Base-by-base conservation (phyloP, 53 echinoderm and acorn worm species). In the Paelopatides confundens region DNA sequence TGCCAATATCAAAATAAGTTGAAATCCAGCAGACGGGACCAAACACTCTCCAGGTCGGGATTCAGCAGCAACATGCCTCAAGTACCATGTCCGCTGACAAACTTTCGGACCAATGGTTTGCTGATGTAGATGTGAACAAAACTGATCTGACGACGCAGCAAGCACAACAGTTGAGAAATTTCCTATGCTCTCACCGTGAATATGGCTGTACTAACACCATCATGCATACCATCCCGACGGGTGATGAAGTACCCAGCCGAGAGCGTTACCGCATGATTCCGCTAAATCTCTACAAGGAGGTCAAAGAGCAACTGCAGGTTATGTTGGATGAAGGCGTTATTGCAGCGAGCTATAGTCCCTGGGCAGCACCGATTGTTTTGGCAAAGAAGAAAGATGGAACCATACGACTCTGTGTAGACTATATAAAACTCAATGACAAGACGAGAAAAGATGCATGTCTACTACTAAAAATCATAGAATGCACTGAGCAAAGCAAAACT, bases 331-430 rank as follows among this genome's bases (percentile, higher is more conserved):
- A 69, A 29, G 89, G 89, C 5, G 35, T 96, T 6, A 86, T 96
- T 1, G 84, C 90, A 48, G 90, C 86, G 0, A 92, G 92, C 1
- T 15, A 26, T 13, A 96, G 96, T 36, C 92, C 96, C 1, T 96
- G 93, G 53, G 53, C 8, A 15, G 17, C 53, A 4, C 53, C 53
- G 4, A 53, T 53, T 53, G 53, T 53, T 18, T 33, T 94, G 21
- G 94, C 92, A 0, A 86, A 69, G 11, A 96, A 96, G 85, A 96
- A 96, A 47, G 93, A 93, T 48, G 92, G 92, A 6, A 64, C 96
- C 1, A 91, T 74, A 46, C 71, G 82, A 39, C 74, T 93, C 9
- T 93, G 96, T 33, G 64, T 92, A 0, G 93, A 96, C 27, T 96
- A 93, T 35, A 31, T 92, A 15, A 24, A 31, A 13, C 78, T 96